A percentile compares a stretch with the other conserved stretches of the same genome.
phyloP scores from a whole-genome alignment of 2,113 vertebrate species.

The Litocranius walleri region DNA sequence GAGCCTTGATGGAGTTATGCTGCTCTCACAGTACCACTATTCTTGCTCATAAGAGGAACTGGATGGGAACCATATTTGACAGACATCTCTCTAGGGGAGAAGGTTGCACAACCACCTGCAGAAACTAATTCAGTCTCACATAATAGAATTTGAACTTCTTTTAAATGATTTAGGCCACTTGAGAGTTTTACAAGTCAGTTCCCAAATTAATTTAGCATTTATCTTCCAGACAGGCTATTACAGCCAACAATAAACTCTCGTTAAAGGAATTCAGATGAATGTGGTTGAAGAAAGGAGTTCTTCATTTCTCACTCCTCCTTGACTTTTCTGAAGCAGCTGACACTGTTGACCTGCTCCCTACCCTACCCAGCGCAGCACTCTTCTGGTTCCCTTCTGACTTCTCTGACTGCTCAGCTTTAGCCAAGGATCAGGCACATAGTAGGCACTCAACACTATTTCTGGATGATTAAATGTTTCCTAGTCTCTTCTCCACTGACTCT shows the following conservation, averaged over 20 bases:
- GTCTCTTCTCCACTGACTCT: background rate
- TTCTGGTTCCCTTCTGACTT: background rate
- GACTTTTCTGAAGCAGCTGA: background rate
- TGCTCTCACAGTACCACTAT: background rate
- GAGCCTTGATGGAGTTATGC: background rate
- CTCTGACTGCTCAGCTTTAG: background rate
- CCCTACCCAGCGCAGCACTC: background rate
- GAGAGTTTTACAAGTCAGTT: constrained; percentile 69
- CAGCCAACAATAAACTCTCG: background rate
- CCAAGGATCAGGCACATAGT: background rate
- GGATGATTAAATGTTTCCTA: background rate
- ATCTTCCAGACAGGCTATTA: constrained; percentile 63
- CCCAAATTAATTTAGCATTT: constrained; percentile 72
- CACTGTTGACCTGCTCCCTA: background rate
- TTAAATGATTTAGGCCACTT: constrained; percentile 70
- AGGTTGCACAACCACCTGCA: constrained; percentile 58
- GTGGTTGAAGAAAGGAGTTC: background rate
- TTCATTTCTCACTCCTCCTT: constrained; percentile 36
- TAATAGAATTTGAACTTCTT: constrained; percentile 69
- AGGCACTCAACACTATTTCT: background rate
- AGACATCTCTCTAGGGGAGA: constrained; percentile 46
- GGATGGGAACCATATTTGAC: constrained; percentile 60
- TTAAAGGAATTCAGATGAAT: constrained; percentile 55
- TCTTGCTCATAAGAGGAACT: constrained; percentile 1
- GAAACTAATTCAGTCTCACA: constrained; percentile 64